Conservation (phyloP, 2,797 vertebrate genomes). For the Stomatorhinus walkeri region DNA sequence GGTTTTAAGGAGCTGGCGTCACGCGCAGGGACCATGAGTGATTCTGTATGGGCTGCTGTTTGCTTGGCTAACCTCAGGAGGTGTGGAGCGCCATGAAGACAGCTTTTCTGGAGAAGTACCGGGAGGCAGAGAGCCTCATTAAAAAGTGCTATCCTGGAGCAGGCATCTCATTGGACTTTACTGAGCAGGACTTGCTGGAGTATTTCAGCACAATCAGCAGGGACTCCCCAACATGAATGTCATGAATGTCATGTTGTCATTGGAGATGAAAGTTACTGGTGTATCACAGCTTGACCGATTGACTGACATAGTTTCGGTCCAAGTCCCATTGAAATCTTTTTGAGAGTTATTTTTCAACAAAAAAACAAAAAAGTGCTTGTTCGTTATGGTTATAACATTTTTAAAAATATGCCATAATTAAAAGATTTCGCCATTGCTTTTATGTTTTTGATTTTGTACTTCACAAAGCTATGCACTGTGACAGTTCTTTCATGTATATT, state of each 20-base stretch:
- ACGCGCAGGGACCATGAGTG: background rate
- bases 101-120: slow-evolving; percentile 34
- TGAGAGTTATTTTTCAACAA: background rate
- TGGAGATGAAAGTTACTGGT: background rate
- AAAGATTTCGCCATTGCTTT: background rate
- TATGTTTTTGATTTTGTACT: background rate
- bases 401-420: background rate
- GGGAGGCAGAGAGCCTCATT: slow-evolving; percentile 39
- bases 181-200: slow-evolving; percentile 36
- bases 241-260: background rate
- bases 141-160: slow-evolving; percentile 33
- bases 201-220: slow-evolving; percentile 32
- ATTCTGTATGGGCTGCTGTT: background rate
- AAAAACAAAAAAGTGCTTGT: background rate
- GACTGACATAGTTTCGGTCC: background rate
- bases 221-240: background rate
- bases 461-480: background rate
- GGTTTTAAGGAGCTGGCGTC: background rate
- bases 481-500: background rate
- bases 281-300: background rate
- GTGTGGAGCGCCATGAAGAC: slow-evolving; percentile 39
- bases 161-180: slow-evolving; percentile 45
- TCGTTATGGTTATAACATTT: background rate
- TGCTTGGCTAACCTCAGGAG: slow-evolving; percentile 26
- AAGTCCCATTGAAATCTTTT: background rate